Base-by-base conservation (phyloP, 2,888 invertebrate genomes). In the Tenthredo scrophulariae region DNA sequence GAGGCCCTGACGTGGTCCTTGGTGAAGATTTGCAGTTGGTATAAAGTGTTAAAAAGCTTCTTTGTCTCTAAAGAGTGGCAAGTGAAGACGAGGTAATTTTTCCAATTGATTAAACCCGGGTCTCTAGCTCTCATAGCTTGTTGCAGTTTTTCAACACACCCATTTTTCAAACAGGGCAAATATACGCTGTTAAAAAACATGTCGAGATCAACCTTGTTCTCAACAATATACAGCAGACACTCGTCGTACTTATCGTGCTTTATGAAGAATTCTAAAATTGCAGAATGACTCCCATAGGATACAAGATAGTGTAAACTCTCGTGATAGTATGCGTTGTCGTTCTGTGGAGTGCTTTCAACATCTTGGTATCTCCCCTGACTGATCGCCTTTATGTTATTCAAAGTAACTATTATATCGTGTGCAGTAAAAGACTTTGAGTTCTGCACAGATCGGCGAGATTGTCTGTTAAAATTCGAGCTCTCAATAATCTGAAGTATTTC, bases 251-350 rank as follows among this genome's bases (percentile, higher is more conserved):
- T 96, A 18, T 96, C 95, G 88, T 97, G 96, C 85, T 96, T 96
- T 88, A 97, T 94, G 88, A 96, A 96, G 91, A 98, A 98, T 85
- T 96, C 95, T 84, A 98, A 94, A 84, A 97, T 95, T 13, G 96
- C 96, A 0, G 95, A 94, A 90, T 96, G 96, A 3, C 96, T 96
- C 0, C 98, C 98, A 90, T 98, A 98, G 86, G 95, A 96, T 3
- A 95, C 94, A 3, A 98, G 94, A 92, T 98, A 98, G 92, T 96
- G 97, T 1, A 97, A 93, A 89, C 97, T 97, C 93, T 98, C 98
- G 86, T 96, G 95, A 89, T 96, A 92, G 18, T 91, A 91, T 43
- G 90, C 74, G 58, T 87, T 91, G 43, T 85, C 87, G 2, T 83
- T 88, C 2, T 87, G 88, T 75, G 86, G 88, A 0, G 87, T 85